Conservation (phyloP, 2,797 vertebrate species). For the Dryobates pubescens region DNA sequence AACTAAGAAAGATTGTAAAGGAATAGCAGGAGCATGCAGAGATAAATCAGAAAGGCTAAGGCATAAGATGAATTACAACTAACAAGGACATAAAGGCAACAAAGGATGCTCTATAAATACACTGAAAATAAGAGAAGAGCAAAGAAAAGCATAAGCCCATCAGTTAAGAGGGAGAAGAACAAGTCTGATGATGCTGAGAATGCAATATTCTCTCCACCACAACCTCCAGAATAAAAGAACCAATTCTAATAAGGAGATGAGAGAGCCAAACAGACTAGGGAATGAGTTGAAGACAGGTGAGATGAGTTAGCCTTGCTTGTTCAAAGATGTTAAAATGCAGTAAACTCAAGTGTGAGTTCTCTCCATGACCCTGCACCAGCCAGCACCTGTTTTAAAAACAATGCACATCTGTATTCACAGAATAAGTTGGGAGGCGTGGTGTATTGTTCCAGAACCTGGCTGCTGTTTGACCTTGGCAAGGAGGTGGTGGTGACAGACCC, state of each 20-base stretch:
- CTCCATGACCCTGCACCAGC: background rate
- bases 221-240: background rate
- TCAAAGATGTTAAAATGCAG: background rate
- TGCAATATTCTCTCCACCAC: background rate
- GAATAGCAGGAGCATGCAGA: background rate
- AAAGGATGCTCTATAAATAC: slow-evolving; percentile 47
- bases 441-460: background rate
- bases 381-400: background rate
- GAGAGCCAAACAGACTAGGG: background rate
- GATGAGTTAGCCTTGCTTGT: background rate
- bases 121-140: background rate
- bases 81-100: slow-evolving; percentile 37
- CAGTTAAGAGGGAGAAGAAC: slow-evolving; percentile 25
- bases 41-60: slow-evolving; percentile 43
- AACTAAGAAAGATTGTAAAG: slow-evolving; percentile 26
- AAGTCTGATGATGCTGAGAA: slow-evolving; percentile 1
- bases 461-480: background rate
- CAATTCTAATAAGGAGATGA: background rate
- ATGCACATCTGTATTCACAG: background rate
- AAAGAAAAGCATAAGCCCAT: slow-evolving; percentile 8
- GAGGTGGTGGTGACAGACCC: background rate
- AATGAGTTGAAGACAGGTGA: background rate
- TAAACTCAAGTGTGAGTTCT: background rate
- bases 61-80: slow-evolving; percentile 32
- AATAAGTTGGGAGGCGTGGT: background rate